Conservation (phyloP, 2,797 vertebrate genomes). For the Rhynchotus rufescens region DNA sequence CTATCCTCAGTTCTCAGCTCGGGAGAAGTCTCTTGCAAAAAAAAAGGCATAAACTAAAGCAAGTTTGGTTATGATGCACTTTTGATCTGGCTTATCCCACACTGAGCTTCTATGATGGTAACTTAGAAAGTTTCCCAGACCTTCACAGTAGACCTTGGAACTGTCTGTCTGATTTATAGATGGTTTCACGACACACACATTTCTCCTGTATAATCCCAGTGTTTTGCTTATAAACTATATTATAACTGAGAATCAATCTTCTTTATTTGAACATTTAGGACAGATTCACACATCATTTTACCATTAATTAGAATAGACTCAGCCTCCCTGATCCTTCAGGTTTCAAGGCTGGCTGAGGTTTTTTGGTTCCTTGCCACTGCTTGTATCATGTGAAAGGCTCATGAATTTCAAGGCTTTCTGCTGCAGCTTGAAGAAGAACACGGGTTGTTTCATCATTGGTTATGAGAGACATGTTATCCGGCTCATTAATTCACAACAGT, state of each 20-base stretch:
- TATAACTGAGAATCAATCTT: slow-evolving; percentile 62
- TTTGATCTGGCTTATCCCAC: slow-evolving; percentile 2
- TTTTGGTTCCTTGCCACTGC: slow-evolving; percentile 5
- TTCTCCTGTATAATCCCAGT: slow-evolving; percentile 43
- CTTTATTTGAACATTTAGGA: slow-evolving; percentile 62
- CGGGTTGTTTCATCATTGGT: slow-evolving; percentile 58
- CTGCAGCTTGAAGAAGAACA: slow-evolving; percentile 32
- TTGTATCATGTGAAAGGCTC: background rate
- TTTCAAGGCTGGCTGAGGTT: slow-evolving; percentile 9
- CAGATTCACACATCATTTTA: slow-evolving; percentile 66
- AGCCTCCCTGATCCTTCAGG: slow-evolving; percentile 10
- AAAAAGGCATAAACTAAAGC: background rate
- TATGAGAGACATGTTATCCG: slow-evolving; percentile 59
- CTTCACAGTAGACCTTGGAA: slow-evolving; percentile 63
- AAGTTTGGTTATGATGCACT: background rate
- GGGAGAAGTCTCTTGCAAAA: background rate
- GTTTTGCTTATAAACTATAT: slow-evolving; percentile 42
- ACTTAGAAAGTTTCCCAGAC: slow-evolving; percentile 57
- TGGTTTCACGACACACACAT: slow-evolving; percentile 28
- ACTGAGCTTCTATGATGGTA: slow-evolving; percentile 26
- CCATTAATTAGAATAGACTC: slow-evolving; percentile 38
- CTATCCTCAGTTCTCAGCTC: background rate
- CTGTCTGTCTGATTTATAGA: slow-evolving; percentile 59
- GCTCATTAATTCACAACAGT: slow-evolving; percentile 70
- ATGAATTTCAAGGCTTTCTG: slow-evolving; percentile 26